Evolutionary conservation across 2,113 vertebrate genomes (phyloP).

Genomic region (Mesoclemmys tuberculata): DNA sequence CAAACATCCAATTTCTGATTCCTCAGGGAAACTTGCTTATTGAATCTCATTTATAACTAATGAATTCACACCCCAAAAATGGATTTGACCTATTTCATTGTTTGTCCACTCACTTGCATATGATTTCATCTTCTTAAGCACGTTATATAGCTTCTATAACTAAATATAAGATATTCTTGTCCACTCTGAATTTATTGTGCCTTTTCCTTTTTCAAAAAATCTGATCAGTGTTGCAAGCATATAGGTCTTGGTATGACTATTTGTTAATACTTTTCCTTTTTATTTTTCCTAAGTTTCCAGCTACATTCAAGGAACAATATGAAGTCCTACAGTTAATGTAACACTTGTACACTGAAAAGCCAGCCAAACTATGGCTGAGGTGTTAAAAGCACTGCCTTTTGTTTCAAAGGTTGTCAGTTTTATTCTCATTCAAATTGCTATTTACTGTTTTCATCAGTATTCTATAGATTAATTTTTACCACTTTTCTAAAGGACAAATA

Average conservation of each 20-base stretch:
- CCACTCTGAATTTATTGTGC: not conserved
- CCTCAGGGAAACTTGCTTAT: not conserved
- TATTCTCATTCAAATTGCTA: conserved; percentile 5
- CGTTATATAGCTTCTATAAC: not conserved
- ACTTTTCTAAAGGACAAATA: not conserved
- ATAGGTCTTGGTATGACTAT: not conserved
- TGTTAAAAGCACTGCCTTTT: conserved; percentile 17
- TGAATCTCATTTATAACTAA: not conserved
- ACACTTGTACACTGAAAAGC: not conserved
- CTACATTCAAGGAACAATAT: not conserved
- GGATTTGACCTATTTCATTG: not conserved
- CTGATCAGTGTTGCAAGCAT: not conserved
- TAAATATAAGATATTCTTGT: not conserved
- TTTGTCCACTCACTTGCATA: not conserved
- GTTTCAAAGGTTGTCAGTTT: not conserved
- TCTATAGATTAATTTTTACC: not conserved
- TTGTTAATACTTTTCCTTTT: not conserved
- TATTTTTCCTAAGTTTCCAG: not conserved
- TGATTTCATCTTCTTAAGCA: not conserved
- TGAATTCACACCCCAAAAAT: not conserved
- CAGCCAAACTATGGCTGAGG: not conserved
- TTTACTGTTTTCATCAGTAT: not conserved
- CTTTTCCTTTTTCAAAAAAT: conserved; percentile 19
- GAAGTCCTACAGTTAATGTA: not conserved
- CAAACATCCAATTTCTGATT: not conserved